Evolutionary conservation across 64 coral and sea anemone genomes (phyloP), one percentile per base, ranked within the genome.

Genomic region (Pocillopora damicornis): DNA sequence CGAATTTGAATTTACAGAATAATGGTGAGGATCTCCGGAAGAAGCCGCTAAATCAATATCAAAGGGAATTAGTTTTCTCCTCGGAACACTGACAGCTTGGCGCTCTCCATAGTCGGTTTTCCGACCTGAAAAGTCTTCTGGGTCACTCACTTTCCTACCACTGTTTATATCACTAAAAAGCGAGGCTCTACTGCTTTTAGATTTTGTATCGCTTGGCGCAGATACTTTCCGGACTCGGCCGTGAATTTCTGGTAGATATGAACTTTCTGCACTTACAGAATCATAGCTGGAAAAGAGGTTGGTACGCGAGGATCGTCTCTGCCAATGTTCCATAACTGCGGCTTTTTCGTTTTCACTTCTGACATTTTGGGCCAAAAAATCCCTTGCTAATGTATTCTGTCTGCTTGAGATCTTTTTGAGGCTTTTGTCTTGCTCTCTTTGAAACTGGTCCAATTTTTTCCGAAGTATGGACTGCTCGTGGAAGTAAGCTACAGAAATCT

Each of bases 381-480:
- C 59, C 23, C 30, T 63, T 11, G 58, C 25, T 15, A 81, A 14
- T 81, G 79, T 59, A 9, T 81, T 59, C 25, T 81, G 79, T 12
- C 60, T 81, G 2, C 30, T 37, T 63, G 59, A 63, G 60, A 81
- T 81, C 18, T 81, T 81, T 63, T 60, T 81, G 14, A 81, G 20
- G 15, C 59, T 37, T 35, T 81, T 63, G 25, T 81, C 57, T 35
- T 81, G 58, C 60, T 81, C 79, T 34, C 26, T 81, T 81, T 63
- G 59, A 81, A 63, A 81, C 59, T 63, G 23, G 30, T 63, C 59
- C 14, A 81, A 60, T 9, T 60, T 26, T 59, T 81, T 81, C 18
- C 22, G 34, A 34, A 81, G 30, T 63, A 26, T 81, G 1, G 79
- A 81, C 30, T 60, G 79, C 60, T 81, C 79, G 79, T 63, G 79